Percentiles rank a stretch among this genome's conserved stretches.
phyloP scores from a whole-genome alignment of 2,888 invertebrate species.

The Hyposoter didymator region DNA sequence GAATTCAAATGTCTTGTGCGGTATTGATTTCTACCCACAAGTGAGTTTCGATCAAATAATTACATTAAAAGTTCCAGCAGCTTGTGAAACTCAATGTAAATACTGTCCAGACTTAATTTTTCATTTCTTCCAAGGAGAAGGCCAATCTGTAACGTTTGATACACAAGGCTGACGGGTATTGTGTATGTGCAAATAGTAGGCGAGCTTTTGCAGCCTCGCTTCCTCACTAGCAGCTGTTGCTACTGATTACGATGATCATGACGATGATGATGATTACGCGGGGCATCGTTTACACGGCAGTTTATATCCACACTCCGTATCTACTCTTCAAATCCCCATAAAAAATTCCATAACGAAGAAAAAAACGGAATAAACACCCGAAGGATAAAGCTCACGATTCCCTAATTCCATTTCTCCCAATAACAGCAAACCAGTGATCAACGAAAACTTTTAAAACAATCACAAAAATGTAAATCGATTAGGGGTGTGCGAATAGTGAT shows the following conservation, averaged over 20 bases:
- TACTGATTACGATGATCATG: slow-evolving; percentile 50
- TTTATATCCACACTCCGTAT: slow-evolving; percentile 28
- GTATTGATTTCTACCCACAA: not conserved
- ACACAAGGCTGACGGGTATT: not conserved
- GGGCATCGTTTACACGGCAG: slow-evolving; percentile 58
- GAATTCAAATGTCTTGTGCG: not conserved
- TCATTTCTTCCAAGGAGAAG: not conserved
- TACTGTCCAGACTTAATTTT: not conserved
- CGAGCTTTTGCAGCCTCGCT: slow-evolving; percentile 69
- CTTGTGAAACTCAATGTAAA: not conserved
- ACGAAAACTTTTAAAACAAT: not conserved
- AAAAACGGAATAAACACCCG: not conserved
- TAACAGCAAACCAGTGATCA: no score
- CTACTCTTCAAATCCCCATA: slow-evolving; percentile 2
- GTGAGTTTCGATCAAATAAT: not conserved
- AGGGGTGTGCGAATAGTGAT: no score
- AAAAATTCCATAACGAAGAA: not conserved
- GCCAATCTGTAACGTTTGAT: slow-evolving; percentile 32
- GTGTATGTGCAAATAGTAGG: slow-evolving; percentile 68
- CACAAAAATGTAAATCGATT: slow-evolving; percentile 1
- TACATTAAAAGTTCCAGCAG: not conserved
- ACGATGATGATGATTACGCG: slow-evolving; percentile 48
- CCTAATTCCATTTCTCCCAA: not conserved
- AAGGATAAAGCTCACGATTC: not conserved
- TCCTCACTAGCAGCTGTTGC: slow-evolving; percentile 57